phyloP scores from a whole-genome alignment of 2,888 invertebrate genomes.

The Sylvicola fuscatus region DNA sequence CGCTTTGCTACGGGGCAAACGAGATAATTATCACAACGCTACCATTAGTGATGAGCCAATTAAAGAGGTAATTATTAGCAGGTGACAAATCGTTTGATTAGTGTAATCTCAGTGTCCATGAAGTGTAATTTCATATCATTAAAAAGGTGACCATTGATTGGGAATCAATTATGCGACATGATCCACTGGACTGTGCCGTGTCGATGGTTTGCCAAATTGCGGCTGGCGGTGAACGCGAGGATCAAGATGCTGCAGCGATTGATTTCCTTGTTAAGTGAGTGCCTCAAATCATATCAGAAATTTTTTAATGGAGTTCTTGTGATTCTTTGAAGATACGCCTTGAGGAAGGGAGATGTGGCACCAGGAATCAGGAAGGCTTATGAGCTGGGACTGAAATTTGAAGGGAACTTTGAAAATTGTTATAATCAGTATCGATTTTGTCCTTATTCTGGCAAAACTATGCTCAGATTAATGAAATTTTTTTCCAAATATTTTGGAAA shows the following conservation, averaged over 20 bases:
- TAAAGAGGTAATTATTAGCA: no score
- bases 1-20: no score
- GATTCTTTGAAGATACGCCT: no score
- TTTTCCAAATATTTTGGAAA: neutral
- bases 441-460: slow-evolving; percentile 4
- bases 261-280: slow-evolving; percentile 3
- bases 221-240: slow-evolving; percentile 4
- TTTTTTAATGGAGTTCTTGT: no score
- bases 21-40: no score
- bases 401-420: slow-evolving; percentile 1
- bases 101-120: no score
- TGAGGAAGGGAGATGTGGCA: slow-evolving; percentile 1
- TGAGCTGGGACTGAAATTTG: slow-evolving; percentile 1
- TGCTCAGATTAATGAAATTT: slow-evolving; percentile 4
- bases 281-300: neutral
- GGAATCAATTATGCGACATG: slow-evolving; percentile 2
- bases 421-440: slow-evolving; percentile 3
- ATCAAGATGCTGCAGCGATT: slow-evolving; percentile 3
- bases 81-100: no score
- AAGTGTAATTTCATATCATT: no score
- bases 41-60: no score
- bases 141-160: slow-evolving; percentile 2
- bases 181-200: slow-evolving; percentile 5
- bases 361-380: slow-evolving; percentile 3
- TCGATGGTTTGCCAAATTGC: slow-evolving; percentile 4